phyloP scores from a whole-genome alignment of 2,888 invertebrate genomes.

The Tuta absoluta region DNA sequence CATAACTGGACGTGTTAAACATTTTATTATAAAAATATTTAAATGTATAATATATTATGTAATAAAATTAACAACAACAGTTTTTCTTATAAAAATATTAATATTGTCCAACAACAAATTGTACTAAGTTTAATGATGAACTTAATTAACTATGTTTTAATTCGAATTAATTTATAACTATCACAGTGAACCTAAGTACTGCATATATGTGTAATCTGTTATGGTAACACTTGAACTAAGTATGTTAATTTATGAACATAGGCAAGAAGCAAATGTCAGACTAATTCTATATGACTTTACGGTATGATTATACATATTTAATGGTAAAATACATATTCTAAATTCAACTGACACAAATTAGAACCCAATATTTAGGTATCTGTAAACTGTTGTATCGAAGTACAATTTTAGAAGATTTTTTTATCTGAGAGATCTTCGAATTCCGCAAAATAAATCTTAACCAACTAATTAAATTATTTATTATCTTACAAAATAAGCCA shows the following conservation, averaged over 20 bases:
- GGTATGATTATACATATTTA: no score
- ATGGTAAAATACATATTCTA: no score
- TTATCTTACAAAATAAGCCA: not conserved
- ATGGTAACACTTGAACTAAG: constrained; percentile 10
- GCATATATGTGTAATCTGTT: not conserved
- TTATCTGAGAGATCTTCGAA: no score
- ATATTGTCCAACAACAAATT: constrained; percentile 38
- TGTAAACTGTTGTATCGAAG: not conserved
- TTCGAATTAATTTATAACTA: constrained; percentile 52
- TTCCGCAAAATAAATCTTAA: no score
- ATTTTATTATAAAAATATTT: constrained; percentile 28
- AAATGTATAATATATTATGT: constrained; percentile 40
- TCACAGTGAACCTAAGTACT: constrained; percentile 62
- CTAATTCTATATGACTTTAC: no score
- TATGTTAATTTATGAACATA: not conserved
- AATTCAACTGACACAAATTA: no score
- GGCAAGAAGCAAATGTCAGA: no score
- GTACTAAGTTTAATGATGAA: constrained; percentile 38
- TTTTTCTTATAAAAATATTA: constrained; percentile 38
- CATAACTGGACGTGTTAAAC: not conserved
- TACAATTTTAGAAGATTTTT: no score
- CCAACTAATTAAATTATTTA: not conserved
- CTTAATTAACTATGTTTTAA: constrained; percentile 31
- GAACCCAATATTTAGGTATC: no score
- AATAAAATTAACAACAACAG: constrained; percentile 40